Conservation (phyloP, 2,797 vertebrate genomes). For the Gymnothorax reevesii region DNA sequence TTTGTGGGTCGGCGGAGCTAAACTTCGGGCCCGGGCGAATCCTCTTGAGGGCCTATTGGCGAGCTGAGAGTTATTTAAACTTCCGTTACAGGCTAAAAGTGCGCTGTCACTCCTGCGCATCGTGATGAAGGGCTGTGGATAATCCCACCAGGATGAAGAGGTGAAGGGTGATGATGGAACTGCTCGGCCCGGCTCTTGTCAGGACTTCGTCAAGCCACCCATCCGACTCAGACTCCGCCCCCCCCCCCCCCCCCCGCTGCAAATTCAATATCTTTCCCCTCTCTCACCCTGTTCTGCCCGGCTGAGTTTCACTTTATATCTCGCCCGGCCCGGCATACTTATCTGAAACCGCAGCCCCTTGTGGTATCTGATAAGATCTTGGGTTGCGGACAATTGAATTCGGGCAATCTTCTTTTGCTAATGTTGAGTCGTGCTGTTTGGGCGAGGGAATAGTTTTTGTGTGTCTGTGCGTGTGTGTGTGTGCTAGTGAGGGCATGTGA, state of each 20-base stretch:
- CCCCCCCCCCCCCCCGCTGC: not conserved
- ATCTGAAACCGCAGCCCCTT: slow-evolving; percentile 11
- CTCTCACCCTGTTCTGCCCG: not conserved
- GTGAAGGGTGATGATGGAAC: not conserved
- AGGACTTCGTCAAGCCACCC: not conserved
- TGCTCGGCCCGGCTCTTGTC: not conserved
- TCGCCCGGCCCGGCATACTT: not conserved
- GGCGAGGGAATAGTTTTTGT: not conserved
- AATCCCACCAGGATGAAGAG: slow-evolving; percentile 13
- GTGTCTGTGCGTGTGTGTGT: not conserved
- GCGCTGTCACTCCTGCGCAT: slow-evolving; percentile 37
- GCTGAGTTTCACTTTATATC: not conserved
- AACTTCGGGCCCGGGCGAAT: not conserved
- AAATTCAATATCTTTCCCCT: not conserved
- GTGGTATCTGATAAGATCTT: slow-evolving; percentile 5
- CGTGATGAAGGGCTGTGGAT: slow-evolving; percentile 18
- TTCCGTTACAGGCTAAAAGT: slow-evolving; percentile 31
- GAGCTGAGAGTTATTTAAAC: slow-evolving; percentile 35
- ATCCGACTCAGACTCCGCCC: not conserved
- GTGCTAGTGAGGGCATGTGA: not conserved
- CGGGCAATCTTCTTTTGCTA: not conserved
- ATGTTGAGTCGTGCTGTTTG: not conserved
- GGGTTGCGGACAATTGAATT: slow-evolving; percentile 3
- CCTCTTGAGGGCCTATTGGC: not conserved
- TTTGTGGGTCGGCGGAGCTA: slow-evolving; percentile 18